phyloP scores from a whole-genome alignment of 2,797 vertebrate species.

The Lycodopsis pacificus region DNA sequence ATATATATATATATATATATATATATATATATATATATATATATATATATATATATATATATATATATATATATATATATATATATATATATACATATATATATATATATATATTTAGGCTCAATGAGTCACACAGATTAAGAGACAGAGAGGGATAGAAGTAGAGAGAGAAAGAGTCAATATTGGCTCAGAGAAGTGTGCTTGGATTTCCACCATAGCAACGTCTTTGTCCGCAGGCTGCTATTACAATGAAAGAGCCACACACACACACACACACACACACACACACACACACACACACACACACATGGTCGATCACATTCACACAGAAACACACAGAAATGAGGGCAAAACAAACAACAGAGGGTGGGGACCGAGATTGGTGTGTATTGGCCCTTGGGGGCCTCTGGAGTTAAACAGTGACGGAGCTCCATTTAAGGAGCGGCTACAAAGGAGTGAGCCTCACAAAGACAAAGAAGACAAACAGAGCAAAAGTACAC shows the following conservation, averaged over 20 bases:
- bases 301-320: constrained; percentile 28
- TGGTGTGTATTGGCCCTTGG: constrained; percentile 70
- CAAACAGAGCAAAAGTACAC: constrained; percentile 67
- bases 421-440: constrained; percentile 63
- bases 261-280: constrained; percentile 42
- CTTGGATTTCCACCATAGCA: constrained; percentile 68
- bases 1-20: no score
- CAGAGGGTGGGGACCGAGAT: constrained; percentile 68
- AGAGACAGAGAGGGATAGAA: constrained; percentile 19
- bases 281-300: constrained; percentile 14
- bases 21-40: no score
- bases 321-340: constrained; percentile 76
- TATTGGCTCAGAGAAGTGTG: constrained; percentile 64
- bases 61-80: no score
- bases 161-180: constrained; percentile 55
- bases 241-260: constrained; percentile 60
- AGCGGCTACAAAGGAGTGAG: constrained; percentile 75
- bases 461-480: constrained; percentile 56
- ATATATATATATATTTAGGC: neutral
- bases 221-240: constrained; percentile 66
- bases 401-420: constrained; percentile 75
- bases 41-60: no score
- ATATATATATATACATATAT: no score
- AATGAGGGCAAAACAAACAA: constrained; percentile 84
- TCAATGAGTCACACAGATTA: neutral